Base-by-base conservation (phyloP, 2,113 vertebrate species). In the Marmota flaviventris region DNA sequence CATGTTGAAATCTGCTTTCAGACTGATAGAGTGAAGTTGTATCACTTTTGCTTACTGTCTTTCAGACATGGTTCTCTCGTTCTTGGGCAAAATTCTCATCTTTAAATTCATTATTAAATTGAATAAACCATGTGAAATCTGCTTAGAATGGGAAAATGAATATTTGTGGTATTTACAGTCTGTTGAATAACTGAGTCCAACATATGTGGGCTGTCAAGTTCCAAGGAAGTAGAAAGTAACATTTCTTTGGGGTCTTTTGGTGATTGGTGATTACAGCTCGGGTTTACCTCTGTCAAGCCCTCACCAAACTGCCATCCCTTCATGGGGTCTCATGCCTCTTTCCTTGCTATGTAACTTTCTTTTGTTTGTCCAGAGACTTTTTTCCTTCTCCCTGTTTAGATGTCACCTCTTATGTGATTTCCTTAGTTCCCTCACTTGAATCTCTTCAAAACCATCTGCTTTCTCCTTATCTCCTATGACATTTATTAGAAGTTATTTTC, bases 51-150 rank as follows among this genome's bases (percentile, higher is more conserved):
- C 13, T 14, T 76, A 18, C 18, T 8, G 37, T 20, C 11, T 42
- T 32, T 96, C 53, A 56, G 77, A 73, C 11, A 48, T 2, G 16
- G 7, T 51, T 83, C 48, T 95, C 39, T 53, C 78, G 8, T 73
- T 89, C 34, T 82, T 58, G 45, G 65, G 10, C 29, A 96, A 94
- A 77, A 70, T n/a, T 85, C 29, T 93, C 37, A 95, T 5, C 5
- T 70, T 76, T 51, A 78, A 91, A 20, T 78, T 70, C 29, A 84
- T 4, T 45, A 37, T 63, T 85, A 83, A 86, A 73, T 37, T 77
- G 53, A 96, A 78, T 70, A 63, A 81, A 63, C 29, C 53, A 25
- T 85, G 17, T 93, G 34, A 91, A 70, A 90, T 63, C 5, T 76
- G 67, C 18, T 61, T 2, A 8, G n/a, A 93, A 39, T 86, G 18